These are phyloP conservation scores for Cremastinae sp. DNA, from an alignment of 2,888 invertebrate genomes.

Conservation along the genomic window DNA sequence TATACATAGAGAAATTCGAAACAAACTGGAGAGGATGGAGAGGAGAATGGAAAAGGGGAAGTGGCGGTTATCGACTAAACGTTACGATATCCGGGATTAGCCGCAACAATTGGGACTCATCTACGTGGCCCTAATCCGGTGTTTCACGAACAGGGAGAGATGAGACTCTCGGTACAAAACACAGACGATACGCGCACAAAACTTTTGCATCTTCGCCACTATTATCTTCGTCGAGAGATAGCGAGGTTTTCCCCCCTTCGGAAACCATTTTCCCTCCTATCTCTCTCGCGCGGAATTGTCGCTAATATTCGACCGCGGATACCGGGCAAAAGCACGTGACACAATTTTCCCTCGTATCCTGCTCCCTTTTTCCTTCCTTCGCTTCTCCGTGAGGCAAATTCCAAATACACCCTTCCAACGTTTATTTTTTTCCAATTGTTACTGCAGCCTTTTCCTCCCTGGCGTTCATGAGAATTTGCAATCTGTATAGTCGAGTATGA, in stretches of 20 bases:
- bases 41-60: slow-evolving; percentile 3
- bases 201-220: slow-evolving; percentile 39
- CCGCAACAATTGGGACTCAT: slow-evolving; percentile 43
- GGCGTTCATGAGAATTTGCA: too few relatives aligned
- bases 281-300: slow-evolving; percentile 20
- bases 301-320: slow-evolving; percentile 35
- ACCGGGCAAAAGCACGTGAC: slow-evolving; percentile 18
- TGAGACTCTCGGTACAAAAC: slow-evolving; percentile 5
- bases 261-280: slow-evolving; percentile 34
- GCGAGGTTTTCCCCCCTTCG: slow-evolving; percentile 21
- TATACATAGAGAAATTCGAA: too few relatives aligned
- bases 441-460: too few relatives aligned
- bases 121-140: slow-evolving; percentile 50
- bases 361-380: not conserved
- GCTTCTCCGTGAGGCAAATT: slow-evolving; percentile 22
- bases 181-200: slow-evolving; percentile 32
- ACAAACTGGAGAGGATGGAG: not conserved
- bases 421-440: not conserved
- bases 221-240: slow-evolving; percentile 30
- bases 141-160: slow-evolving; percentile 35
- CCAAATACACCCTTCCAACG: slow-evolving; percentile 3
- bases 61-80: slow-evolving; percentile 50
- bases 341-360: slow-evolving; percentile 24
- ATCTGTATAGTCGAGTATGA: too few relatives aligned
- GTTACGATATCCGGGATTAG: slow-evolving; percentile 56